phyloP scores from a whole-genome alignment of 2,888 invertebrate species.

The Loripinus fragilis region DNA sequence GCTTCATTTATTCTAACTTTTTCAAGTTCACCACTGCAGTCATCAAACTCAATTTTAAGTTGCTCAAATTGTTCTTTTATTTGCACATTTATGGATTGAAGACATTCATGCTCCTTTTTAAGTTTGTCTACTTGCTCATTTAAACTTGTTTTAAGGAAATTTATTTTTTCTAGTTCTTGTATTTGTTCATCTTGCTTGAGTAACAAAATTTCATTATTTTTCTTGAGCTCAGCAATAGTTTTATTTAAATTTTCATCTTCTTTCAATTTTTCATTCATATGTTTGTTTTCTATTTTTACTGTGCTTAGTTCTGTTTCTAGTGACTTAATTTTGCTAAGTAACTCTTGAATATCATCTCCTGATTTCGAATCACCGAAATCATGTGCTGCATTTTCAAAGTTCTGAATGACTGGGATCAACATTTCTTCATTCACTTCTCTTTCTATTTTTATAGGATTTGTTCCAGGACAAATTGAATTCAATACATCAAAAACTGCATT shows the following conservation, averaged over 20 bases:
- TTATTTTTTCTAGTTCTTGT: neutral
- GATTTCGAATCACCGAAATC: conserved; percentile 32
- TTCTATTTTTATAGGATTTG: conserved; percentile 39
- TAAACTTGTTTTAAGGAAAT: conserved; percentile 26
- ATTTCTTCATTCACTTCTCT: neutral
- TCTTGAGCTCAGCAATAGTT: conserved; percentile 4
- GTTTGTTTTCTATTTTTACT: conserved; percentile 1
- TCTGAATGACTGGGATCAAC: conserved; percentile 30
- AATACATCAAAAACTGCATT: conserved; percentile 57
- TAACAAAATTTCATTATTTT: conserved; percentile 10
- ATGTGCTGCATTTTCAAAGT: conserved; percentile 29
- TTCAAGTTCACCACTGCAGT: conserved; percentile 3
- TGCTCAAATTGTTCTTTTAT: conserved; percentile 7
- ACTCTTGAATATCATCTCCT: neutral
- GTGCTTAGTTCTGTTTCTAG: conserved; percentile 18
- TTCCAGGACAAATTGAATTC: conserved; percentile 59
- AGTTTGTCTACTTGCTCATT: conserved; percentile 27
- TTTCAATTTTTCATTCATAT: conserved; percentile 12
- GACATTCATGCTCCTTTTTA: conserved; percentile 23
- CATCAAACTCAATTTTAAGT: conserved; percentile 2
- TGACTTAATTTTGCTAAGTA: conserved; percentile 6
- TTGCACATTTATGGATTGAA: neutral
- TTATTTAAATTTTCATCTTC: neutral
- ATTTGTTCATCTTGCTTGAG: neutral
- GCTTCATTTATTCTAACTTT: conserved; percentile 16